Evolutionary conservation across 2,888 invertebrate genomes (phyloP).

Genomic region (Caenorhabditis auriculariae): DNA sequence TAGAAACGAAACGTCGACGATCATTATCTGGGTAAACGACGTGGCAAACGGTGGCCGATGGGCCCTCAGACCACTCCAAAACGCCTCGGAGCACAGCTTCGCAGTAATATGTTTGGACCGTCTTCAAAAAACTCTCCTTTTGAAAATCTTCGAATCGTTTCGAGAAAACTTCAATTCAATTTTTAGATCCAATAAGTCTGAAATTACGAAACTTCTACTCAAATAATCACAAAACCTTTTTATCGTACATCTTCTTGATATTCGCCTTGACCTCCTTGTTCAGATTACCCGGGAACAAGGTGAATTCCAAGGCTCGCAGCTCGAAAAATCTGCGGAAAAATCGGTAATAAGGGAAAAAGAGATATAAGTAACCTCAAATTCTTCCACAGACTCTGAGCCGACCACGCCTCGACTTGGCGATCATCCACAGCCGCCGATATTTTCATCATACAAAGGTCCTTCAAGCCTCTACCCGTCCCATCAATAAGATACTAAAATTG

Average conservation of each 20-base stretch:
- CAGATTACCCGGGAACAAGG: conserved; percentile 1
- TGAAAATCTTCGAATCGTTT: not conserved
- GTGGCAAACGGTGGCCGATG: conserved; percentile 26
- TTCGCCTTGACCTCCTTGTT: conserved; percentile 24
- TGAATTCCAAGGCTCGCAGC: conserved; percentile 25
- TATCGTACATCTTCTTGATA: conserved; percentile 11
- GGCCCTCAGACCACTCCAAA: conserved; percentile 10
- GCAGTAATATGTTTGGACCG: conserved; percentile 32
- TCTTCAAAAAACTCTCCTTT: conserved; percentile 8
- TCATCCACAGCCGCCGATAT: conserved; percentile 14
- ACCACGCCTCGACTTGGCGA: conserved; percentile 11
- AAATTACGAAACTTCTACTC: not conserved
- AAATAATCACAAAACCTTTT: conserved; percentile 2
- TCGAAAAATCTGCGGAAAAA: conserved; percentile 26
- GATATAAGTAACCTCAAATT: conserved; percentile 13
- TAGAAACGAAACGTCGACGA: conserved; percentile 3
- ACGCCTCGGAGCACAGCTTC: conserved; percentile 32
- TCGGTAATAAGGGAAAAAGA: not conserved
- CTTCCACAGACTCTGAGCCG: conserved; percentile 8
- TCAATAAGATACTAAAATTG: conserved; percentile 23
- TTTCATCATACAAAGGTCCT: conserved; percentile 29
- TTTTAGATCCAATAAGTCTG: not conserved
- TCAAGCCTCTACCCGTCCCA: conserved; percentile 20
- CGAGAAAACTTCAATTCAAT: not conserved
- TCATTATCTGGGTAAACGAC: conserved; percentile 28